Conservation (phyloP, 2,888 invertebrate genomes). For the Acanthosepion pharaonis region DNA sequence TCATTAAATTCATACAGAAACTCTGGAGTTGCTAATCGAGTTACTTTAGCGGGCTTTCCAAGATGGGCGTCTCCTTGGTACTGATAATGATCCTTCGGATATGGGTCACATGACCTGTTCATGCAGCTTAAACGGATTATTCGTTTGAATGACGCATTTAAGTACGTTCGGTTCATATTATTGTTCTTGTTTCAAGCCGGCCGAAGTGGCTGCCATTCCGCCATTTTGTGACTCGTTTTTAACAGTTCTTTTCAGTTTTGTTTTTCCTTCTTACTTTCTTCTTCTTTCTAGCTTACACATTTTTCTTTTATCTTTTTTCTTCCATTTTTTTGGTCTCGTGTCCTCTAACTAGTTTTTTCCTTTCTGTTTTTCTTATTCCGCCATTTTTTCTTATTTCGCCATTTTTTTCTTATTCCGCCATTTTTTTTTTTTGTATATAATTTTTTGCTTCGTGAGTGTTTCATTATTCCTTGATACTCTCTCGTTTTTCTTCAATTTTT, state of each 20-base stretch:
- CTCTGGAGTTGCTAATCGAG: not conserved
- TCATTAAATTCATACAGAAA: not conserved
- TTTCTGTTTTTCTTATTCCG: too few relatives aligned
- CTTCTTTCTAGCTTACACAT: not conserved
- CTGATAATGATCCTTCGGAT: not conserved
- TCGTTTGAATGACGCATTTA: not conserved
- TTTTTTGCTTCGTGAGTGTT: too few relatives aligned
- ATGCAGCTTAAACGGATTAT: not conserved
- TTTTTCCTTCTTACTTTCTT: not conserved
- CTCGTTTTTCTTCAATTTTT: too few relatives aligned
- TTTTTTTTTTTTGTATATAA: too few relatives aligned
- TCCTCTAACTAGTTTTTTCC: too few relatives aligned
- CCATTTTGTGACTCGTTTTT: not conserved
- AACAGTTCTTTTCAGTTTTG: not conserved
- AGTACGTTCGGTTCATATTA: not conserved
- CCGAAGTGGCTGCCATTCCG: not conserved
- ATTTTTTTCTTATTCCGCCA: too few relatives aligned
- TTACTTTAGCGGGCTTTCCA: not conserved
- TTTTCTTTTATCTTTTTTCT: too few relatives aligned
- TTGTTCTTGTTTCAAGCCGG: not conserved
- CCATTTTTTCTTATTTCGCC: too few relatives aligned
- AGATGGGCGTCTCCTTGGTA: slow-evolving; percentile 33
- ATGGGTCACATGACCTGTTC: not conserved
- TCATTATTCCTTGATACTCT: too few relatives aligned
- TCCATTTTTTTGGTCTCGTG: too few relatives aligned